Conservation (phyloP, 1,140 invertebrate genomes). For the Pollicipes pollicipes region DNA sequence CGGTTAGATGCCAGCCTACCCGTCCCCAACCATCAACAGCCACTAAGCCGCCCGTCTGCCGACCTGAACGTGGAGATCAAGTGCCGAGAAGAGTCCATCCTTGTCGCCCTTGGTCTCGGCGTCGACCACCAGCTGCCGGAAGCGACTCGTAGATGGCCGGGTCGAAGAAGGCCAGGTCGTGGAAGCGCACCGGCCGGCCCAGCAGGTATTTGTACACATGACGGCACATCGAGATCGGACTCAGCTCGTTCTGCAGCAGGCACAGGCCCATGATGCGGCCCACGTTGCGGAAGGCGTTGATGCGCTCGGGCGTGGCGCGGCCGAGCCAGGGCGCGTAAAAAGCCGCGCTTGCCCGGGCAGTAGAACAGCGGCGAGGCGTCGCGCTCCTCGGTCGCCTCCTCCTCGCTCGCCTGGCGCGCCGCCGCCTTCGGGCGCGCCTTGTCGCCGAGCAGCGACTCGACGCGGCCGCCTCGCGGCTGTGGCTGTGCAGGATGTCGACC, state of each 20-base stretch:
- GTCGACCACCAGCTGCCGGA: constrained; percentile 78
- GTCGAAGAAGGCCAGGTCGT: constrained; percentile 98
- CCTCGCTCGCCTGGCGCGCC: neutral
- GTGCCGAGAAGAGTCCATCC: constrained; percentile 54
- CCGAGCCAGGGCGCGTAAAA: constrained; percentile 90
- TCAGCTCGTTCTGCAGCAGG: constrained; percentile 92
- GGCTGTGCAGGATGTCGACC: constrained; percentile 64
- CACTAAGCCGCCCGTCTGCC: constrained; percentile 17
- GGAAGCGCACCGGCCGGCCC: constrained; percentile 79
- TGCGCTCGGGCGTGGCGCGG: constrained; percentile 63
- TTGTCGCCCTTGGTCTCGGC: constrained; percentile 69
- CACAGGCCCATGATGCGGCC: constrained; percentile 93
- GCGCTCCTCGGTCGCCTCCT: constrained; percentile 42
- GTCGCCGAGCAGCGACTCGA: constrained; percentile 43
- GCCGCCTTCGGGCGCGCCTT: neutral
- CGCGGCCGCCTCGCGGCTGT: constrained; percentile 34
- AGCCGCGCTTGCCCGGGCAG: constrained; percentile 86
- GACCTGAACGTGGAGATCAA: constrained; percentile 93
- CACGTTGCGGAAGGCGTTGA: constrained; percentile 97
- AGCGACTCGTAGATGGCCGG: constrained; percentile 92
- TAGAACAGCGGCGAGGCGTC: constrained; percentile 80
- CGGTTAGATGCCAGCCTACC: too few species aligned
- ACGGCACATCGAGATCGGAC: constrained; percentile 90
- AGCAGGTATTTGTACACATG: constrained; percentile 94
- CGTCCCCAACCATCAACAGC: neutral